phyloP scores from a whole-genome alignment of 2,113 vertebrate genomes.

The Pygathrix nemaeus region DNA sequence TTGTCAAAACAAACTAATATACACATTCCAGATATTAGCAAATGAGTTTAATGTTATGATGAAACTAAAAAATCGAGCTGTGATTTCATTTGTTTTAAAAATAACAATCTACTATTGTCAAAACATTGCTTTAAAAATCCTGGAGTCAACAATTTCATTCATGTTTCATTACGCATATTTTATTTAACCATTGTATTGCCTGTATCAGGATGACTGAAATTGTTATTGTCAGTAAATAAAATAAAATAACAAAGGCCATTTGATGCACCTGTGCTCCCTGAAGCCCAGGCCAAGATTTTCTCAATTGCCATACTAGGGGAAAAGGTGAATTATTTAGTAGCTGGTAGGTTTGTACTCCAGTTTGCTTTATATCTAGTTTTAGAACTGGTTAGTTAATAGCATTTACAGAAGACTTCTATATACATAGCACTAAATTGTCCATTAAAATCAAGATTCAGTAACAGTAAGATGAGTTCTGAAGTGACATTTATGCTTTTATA shows the following conservation, averaged over 20 bases:
- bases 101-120: background rate
- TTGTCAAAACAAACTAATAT: constrained; percentile 41
- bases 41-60: constrained; percentile 15
- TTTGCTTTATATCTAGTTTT: constrained; percentile 36
- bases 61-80: constrained; percentile 43
- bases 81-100: constrained; percentile 47
- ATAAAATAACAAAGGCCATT: background rate
- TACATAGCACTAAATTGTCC: background rate
- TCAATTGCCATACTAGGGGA: background rate
- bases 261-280: background rate
- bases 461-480: background rate
- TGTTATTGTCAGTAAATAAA: constrained; percentile 17
- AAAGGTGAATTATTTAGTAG: background rate
- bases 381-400: background rate
- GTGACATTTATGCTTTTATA: background rate
- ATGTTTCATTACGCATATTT: constrained; percentile 57
- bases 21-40: constrained; percentile 46
- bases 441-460: background rate
- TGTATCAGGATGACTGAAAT: constrained; percentile 48
- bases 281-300: constrained; percentile 29
- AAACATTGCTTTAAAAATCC: constrained; percentile 3
- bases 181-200: constrained; percentile 43
- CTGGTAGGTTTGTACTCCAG: background rate
- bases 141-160: constrained; percentile 55
- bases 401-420: background rate